Base-by-base conservation (phyloP, 1,140 invertebrate genomes). In the Drosophila bocki region DNA sequence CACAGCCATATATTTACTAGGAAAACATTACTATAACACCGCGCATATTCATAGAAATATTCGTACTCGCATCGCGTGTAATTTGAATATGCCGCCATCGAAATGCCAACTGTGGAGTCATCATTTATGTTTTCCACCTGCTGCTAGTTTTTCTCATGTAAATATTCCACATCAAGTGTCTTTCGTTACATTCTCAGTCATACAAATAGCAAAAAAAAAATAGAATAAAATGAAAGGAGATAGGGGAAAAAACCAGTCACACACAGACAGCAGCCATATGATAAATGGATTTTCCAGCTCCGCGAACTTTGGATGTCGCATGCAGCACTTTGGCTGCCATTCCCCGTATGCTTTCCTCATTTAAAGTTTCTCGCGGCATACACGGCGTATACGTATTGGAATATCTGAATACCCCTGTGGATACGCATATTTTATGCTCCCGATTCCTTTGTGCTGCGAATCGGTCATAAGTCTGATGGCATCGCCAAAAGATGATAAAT, bases 231-330 rank as follows among this genome's bases (percentile, higher is more conserved):
- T 1, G 12, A 26, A 7, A 12, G 8, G 15, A 7, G 35, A 51
- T 41, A 41, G 12, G 13, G 13, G 19, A 50, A 53, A 48, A 64
- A 53, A 7, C 7, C 50, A 62, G 7, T 37, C 44, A 44, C 74
- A 77, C n/a, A 59, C 50, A 57, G 74, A 67, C 53, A 53, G 26
- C 74, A 68, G 56, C 54, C 63, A 69, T 69, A 78, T 79, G 76
- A 79, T 79, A 79, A 79, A 79, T 79, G 76, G 75, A 79, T 79
- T 79, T 79, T 79, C 75, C 59, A 68, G 67, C 59, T 69, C 59
- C 60, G 47, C 76, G 54, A 79, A 64, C 75, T 79, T 64, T 64
- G 75, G 39, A 57, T 78, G 75, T 78, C 76, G 65, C 75, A 78
- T 17, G 12, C 53, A 72, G 67, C 51, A 58, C 51, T 76, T 51